A percentile compares a stretch with the other conserved stretches of the same genome.
Conservation (phyloP, 2,113 vertebrate species). For the Epinephelus moara region DNA sequence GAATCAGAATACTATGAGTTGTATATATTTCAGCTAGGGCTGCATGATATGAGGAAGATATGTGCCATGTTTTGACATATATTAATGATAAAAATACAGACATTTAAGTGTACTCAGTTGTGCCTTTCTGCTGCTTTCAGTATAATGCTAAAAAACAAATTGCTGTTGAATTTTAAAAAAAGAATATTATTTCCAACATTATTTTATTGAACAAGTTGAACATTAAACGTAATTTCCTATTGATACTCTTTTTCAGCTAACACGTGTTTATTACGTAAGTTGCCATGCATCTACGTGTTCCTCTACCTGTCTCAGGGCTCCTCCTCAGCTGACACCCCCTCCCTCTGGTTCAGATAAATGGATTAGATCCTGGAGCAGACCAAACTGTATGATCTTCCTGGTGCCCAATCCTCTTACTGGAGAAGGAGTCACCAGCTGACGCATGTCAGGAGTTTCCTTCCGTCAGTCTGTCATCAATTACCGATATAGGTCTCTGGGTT, state of each 20-base stretch:
- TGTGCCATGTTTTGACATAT: too few relatives aligned
- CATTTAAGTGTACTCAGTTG: too few relatives aligned
- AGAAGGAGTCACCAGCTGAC: slow-evolving; percentile 39
- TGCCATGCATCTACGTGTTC: neutral
- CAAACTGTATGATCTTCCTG: neutral
- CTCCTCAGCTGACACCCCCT: neutral
- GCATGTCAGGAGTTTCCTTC: slow-evolving; percentile 8
- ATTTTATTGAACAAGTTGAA: too few relatives aligned
- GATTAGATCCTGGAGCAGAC: slow-evolving; percentile 48
- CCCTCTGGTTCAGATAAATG: slow-evolving; percentile 28
- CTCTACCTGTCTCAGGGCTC: slow-evolving; percentile 11
- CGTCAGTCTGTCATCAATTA: slow-evolving; percentile 7
- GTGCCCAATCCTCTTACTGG: slow-evolving; percentile 61
- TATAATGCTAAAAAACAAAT: too few relatives aligned
- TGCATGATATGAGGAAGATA: too few relatives aligned
- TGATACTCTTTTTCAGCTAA: too few relatives aligned
- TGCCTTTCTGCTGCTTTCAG: too few relatives aligned
- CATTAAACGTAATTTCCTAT: too few relatives aligned
- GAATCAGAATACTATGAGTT: neutral
- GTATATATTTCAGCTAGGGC: neutral
- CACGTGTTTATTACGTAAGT: too few relatives aligned
- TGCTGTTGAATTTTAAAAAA: too few relatives aligned
- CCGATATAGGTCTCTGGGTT: slow-evolving; percentile 12
- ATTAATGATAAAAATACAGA: too few relatives aligned
- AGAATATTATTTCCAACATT: too few relatives aligned